These are phyloP conservation scores for Callipepla squamata DNA, from an alignment of 2,113 vertebrate species.

Conservation along the genomic window DNA sequence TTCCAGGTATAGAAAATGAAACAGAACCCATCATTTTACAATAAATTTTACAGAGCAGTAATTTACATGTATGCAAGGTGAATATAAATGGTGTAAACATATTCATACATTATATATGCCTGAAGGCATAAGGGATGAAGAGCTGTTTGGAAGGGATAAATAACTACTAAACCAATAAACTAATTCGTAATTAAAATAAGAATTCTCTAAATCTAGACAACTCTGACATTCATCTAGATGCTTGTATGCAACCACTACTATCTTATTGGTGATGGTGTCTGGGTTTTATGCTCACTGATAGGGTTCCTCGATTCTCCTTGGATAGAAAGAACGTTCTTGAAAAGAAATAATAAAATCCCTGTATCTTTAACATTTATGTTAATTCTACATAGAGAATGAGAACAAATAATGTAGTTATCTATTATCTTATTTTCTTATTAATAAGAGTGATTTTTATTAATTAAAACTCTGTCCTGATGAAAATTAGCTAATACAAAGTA, in stretches of 20 bases:
- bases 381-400: neutral
- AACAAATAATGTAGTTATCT: neutral
- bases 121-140: neutral
- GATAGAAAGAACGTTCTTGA: neutral
- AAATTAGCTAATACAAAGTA: neutral
- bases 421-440: neutral
- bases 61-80: constrained; percentile 6
- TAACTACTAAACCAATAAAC: neutral
- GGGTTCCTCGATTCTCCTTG: neutral
- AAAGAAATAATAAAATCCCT: neutral
- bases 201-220: neutral
- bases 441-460: neutral
- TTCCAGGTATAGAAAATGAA: constrained; percentile 21
- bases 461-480: neutral
- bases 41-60: neutral
- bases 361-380: neutral
- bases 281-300: neutral
- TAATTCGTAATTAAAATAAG: neutral
- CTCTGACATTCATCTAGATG: neutral
- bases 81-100: constrained; percentile 1
- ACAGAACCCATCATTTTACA: constrained; percentile 14
- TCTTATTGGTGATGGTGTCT: neutral
- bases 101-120: neutral
- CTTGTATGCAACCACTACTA: neutral
- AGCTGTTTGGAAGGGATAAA: neutral